Conservation (phyloP, 2,797 vertebrate species). For the Nyctalus aviator region DNA sequence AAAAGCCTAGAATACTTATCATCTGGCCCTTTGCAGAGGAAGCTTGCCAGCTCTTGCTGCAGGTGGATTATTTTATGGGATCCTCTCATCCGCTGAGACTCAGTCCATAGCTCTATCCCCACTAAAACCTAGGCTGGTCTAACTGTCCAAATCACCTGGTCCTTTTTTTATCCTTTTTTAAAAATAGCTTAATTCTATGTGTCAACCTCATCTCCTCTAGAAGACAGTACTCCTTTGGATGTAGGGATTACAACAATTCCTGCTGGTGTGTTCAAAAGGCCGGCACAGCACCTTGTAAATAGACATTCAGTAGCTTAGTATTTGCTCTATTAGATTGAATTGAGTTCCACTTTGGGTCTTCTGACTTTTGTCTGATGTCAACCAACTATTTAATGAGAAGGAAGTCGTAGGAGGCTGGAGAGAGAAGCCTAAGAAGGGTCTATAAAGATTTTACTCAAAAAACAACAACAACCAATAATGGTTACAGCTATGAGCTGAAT, state of each 20-base stretch:
- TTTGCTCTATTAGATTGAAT: slow-evolving; percentile 70
- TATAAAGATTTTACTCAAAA: neutral
- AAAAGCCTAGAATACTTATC: neutral
- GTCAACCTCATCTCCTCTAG: slow-evolving; percentile 17
- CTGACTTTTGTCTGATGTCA: slow-evolving; percentile 63
- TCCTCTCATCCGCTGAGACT: neutral
- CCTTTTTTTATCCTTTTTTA: neutral
- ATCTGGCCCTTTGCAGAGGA: neutral
- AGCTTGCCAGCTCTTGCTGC: neutral
- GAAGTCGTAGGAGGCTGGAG: neutral
- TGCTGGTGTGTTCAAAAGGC: slow-evolving; percentile 56
- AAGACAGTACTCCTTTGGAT: slow-evolving; percentile 44
- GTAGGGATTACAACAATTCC: slow-evolving; percentile 56
- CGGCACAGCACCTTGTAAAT: slow-evolving; percentile 56
- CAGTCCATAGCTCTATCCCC: neutral
- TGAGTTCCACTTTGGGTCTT: slow-evolving; percentile 54
- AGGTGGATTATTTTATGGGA: neutral
- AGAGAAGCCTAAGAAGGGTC: neutral
- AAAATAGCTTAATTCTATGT: neutral
- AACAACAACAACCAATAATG: neutral
- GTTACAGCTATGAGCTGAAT: neutral
- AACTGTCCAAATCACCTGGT: neutral
- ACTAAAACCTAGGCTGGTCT: neutral
- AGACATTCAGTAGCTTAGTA: slow-evolving; percentile 64
- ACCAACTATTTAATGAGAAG: slow-evolving; percentile 50